Conservation (phyloP, 2,797 vertebrate species). For the Cynodonichthys magdalenae region DNA sequence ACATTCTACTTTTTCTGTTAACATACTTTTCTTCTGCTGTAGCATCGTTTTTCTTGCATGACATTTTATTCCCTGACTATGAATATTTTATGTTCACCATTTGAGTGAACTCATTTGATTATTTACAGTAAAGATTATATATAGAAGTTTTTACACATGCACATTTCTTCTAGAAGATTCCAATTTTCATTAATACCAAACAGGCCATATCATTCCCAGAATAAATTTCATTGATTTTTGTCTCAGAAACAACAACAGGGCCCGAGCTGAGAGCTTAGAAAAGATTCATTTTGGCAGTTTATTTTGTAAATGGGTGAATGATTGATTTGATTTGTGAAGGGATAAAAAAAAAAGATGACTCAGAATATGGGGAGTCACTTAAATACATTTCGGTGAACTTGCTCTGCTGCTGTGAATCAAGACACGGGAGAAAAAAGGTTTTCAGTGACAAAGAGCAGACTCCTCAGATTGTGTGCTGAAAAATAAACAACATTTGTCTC, state of each 20-base stretch:
- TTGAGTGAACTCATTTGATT: conserved; percentile 48
- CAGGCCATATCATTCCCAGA: conserved; percentile 28
- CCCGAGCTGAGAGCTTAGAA: conserved; percentile 5
- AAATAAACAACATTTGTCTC: conserved; percentile 34
- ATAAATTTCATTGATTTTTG: conserved; percentile 20
- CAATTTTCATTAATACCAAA: conserved; percentile 21
- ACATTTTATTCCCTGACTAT: conserved; percentile 27
- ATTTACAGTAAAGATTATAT: conserved; percentile 49
- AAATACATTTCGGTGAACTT: conserved; percentile 3
- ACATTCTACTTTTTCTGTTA: conserved; percentile 14
- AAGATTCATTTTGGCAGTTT: conserved; percentile 1
- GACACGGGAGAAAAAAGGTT: not conserved
- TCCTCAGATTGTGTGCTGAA: not conserved
- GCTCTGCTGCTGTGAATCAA: conserved; percentile 1
- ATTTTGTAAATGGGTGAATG: conserved; percentile 17
- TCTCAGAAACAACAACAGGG: conserved; percentile 20
- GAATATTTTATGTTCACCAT: conserved; percentile 60
- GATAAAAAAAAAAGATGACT: not conserved
- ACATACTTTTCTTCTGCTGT: conserved; percentile 19
- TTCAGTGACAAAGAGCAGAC: conserved; percentile 17
- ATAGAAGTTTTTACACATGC: not conserved
- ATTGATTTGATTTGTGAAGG: conserved; percentile 4
- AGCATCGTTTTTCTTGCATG: conserved; percentile 29
- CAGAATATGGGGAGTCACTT: conserved; percentile 6
- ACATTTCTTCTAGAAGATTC: not conserved